These are phyloP conservation scores for Ailurus styani DNA, from an alignment of 2,113 vertebrate species.

Conservation along the genomic window DNA sequence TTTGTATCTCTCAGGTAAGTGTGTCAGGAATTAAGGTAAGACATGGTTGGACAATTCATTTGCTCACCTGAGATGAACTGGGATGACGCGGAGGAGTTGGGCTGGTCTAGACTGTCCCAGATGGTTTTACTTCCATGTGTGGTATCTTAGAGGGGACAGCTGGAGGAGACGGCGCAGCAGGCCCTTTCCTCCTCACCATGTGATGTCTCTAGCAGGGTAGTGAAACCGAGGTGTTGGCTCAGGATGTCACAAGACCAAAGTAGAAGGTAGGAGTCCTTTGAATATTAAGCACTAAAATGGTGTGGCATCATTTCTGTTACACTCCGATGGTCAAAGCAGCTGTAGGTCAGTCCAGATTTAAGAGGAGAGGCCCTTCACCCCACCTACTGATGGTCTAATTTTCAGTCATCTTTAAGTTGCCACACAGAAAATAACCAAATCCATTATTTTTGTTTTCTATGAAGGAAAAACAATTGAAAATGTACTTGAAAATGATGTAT, in stretches of 20 bases:
- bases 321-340: neutral
- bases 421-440: neutral
- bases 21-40: neutral
- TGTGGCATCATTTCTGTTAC: neutral
- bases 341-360: neutral
- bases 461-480: neutral
- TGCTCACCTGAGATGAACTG: neutral
- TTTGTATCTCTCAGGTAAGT: neutral
- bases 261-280: neutral
- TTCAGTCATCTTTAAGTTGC: neutral
- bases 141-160: neutral
- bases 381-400: neutral
- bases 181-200: fast-evolving
- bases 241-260: neutral
- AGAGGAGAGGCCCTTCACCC: neutral
- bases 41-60: neutral
- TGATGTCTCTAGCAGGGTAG: neutral
- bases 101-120: neutral
- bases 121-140: neutral
- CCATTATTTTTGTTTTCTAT: neutral
- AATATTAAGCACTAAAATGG: neutral
- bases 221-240: neutral
- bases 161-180: too few species aligned
- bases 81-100: neutral
- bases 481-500: neutral